phyloP scores from a whole-genome alignment of 2,888 invertebrate genomes.

The Pristionchus maxplancki region DNA sequence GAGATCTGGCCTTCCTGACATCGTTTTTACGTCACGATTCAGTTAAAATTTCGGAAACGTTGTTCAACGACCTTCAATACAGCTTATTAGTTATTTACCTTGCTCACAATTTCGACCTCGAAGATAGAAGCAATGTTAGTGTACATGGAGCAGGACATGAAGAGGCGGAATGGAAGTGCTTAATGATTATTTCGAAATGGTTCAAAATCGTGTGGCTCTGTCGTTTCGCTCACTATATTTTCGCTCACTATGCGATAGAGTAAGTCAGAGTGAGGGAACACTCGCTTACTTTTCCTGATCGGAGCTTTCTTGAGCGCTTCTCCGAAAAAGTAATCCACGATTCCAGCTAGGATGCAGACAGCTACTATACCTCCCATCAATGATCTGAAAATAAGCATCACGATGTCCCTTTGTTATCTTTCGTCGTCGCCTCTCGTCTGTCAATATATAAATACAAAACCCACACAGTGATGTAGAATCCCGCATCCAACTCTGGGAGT shows the following conservation, averaged over 20 bases:
- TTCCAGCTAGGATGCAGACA: background rate
- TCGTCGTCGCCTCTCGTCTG: no score
- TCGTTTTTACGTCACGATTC: background rate
- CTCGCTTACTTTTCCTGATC: background rate
- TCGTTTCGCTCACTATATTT: no score
- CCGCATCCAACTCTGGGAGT: background rate
- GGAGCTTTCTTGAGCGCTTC: background rate
- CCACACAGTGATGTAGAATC: constrained; percentile 46
- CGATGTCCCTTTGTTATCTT: background rate
- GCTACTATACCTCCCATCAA: constrained; percentile 15
- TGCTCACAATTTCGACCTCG: background rate
- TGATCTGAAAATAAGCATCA: no score
- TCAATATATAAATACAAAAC: no score
- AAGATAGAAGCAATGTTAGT: constrained; percentile 35
- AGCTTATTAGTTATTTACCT: background rate
- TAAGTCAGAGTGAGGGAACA: no score
- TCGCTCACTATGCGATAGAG: no score
- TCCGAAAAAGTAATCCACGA: constrained; percentile 25
- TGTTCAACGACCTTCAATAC: no score
- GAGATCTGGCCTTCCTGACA: constrained; percentile 45
- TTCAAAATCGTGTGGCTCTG: no score
- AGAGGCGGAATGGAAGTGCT: no score
- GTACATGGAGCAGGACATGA: constrained; percentile 48
- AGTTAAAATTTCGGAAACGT: background rate
- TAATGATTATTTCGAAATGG: no score